Evolutionary conservation across 1,140 invertebrate species (phyloP).

Genomic region (Drosophila kurseongensis): DNA sequence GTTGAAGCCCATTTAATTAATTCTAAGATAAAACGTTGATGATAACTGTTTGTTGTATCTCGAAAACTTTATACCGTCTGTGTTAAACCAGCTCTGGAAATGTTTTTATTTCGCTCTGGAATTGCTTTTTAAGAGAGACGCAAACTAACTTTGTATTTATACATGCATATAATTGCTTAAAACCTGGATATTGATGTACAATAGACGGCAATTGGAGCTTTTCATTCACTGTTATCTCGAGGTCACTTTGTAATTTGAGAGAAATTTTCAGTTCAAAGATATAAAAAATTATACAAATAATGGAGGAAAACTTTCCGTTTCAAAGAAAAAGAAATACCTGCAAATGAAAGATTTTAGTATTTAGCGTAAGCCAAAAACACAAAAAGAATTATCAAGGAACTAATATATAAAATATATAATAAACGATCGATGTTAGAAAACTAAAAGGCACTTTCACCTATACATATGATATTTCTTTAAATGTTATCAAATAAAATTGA

Average conservation of each 20-base stretch:
- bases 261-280: conserved; percentile 35
- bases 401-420: conserved; percentile 64
- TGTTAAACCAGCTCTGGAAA: conserved; percentile 81
- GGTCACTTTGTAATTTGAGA: conserved; percentile 33
- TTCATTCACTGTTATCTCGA: conserved; percentile 37
- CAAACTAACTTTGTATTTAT: conserved; percentile 59
- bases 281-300: conserved; percentile 12
- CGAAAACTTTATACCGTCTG: conserved; percentile 76
- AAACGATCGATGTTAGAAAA: conserved; percentile 58
- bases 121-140: conserved; percentile 54
- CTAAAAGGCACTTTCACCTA: conserved; percentile 34
- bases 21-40: conserved; percentile 71
- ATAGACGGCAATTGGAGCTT: conserved; percentile 51
- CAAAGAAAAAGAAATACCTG: conserved; percentile 54
- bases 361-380: conserved; percentile 69
- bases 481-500: conserved; percentile 41
- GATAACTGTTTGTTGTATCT: conserved; percentile 74
- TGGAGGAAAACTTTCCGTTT: conserved; percentile 46
- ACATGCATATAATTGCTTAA: conserved; percentile 49
- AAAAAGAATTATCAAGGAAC: conserved; percentile 34
- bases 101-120: conserved; percentile 64
- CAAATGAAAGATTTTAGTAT: conserved; percentile 74
- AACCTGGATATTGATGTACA: conserved; percentile 52
- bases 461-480: conserved; percentile 46
- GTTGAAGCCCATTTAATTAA: conserved; percentile 59